Evolutionary conservation across 2,797 vertebrate species (phyloP).

Genomic region (Phoeniculus purpureus): DNA sequence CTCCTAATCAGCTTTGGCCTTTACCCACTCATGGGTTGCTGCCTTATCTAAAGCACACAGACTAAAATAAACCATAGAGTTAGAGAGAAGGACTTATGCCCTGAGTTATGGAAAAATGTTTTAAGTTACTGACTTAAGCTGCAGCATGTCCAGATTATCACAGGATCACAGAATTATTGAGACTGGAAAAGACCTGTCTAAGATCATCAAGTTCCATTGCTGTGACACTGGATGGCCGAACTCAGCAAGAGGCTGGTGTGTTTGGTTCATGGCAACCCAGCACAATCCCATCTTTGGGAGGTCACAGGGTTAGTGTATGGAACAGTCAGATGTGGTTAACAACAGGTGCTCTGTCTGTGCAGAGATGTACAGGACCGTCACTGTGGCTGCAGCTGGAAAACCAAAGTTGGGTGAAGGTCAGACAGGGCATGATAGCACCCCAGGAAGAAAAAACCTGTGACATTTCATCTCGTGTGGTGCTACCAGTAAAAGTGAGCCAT

Average conservation of each 20-base stretch:
- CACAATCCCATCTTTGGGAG: conserved; percentile 8
- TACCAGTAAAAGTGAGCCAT: neutral
- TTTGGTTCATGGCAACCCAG: conserved; percentile 17
- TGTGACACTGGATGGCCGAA: conserved; percentile 14
- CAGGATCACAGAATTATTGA: no score
- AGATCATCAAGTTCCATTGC: neutral
- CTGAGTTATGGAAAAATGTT: neutral
- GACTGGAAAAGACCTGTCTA: no score
- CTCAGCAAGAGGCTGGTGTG: neutral
- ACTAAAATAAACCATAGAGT: neutral
- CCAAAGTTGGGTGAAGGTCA: neutral
- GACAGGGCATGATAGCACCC: neutral
- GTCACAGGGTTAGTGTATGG: neutral
- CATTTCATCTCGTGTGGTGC: neutral
- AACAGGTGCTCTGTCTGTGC: neutral
- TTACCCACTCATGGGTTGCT: neutral
- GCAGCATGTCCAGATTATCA: neutral
- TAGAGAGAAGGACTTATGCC: neutral
- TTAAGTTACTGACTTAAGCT: neutral
- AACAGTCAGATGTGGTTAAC: neutral
- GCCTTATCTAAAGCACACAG: neutral
- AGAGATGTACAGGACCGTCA: neutral
- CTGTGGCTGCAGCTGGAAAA: neutral
- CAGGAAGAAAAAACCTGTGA: neutral
- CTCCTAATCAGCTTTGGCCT: neutral